phyloP scores from a whole-genome alignment of 2,113 vertebrate genomes.

The Mesitornis unicolor region DNA sequence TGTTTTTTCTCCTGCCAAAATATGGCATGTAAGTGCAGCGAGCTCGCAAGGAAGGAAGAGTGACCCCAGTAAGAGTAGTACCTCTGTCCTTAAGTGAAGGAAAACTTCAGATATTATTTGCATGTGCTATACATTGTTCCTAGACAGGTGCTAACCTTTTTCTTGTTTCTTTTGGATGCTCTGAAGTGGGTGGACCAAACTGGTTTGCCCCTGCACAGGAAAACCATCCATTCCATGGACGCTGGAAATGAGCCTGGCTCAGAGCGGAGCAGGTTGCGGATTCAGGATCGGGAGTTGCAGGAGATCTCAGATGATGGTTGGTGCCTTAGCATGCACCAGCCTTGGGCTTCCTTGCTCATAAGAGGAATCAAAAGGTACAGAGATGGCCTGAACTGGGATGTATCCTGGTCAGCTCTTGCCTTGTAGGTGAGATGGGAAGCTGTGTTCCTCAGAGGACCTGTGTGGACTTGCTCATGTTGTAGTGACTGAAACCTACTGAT shows the following conservation, averaged over 20 bases:
- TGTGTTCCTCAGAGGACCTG: background rate
- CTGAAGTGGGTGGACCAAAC: constrained; percentile 88
- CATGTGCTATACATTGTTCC: background rate
- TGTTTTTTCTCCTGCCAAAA: background rate
- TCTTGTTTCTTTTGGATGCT: background rate
- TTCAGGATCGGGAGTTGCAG: constrained; percentile 93
- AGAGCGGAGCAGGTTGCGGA: constrained; percentile 77
- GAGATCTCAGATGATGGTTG: constrained; percentile 92
- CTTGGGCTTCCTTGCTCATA: constrained; percentile 92
- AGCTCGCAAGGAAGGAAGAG: background rate
- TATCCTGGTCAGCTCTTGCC: background rate
- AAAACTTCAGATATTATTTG: background rate
- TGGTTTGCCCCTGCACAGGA: constrained; percentile 55
- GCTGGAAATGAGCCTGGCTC: background rate
- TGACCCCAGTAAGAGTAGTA: too few species aligned
- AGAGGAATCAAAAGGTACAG: constrained; percentile 90
- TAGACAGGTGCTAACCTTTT: background rate
- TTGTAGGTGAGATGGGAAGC: background rate
- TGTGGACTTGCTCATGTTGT: too few species aligned
- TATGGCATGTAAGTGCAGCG: accelerated
- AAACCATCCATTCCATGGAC: background rate
- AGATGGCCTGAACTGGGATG: too few species aligned
- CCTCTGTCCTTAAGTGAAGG: background rate
- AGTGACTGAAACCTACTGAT: background rate
- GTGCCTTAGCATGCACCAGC: constrained; percentile 98